A percentile compares a stretch with the other conserved stretches of the same genome.
Conservation (phyloP, 30 jellyfish, hydroid and myxozoan species). For the Turritopsis rubra region DNA sequence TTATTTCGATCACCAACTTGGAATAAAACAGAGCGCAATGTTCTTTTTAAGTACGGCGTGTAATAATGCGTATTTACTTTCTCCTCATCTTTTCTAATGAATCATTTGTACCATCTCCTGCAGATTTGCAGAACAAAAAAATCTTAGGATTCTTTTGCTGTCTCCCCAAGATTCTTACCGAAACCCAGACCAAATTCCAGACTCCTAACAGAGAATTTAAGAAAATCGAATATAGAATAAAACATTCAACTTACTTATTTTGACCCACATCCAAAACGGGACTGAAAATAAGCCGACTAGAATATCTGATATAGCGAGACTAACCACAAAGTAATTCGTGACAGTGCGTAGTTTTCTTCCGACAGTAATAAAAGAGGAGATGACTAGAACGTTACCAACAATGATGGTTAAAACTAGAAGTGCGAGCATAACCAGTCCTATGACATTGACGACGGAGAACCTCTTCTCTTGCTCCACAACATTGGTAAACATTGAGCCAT, state of each 20-base stretch:
- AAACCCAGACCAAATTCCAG: no score
- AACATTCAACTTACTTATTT: constrained; percentile 10
- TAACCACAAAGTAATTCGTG: constrained; percentile 17
- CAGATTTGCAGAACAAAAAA: no score
- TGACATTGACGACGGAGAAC: background rate
- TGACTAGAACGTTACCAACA: constrained; percentile 11
- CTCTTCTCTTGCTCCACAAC: background rate
- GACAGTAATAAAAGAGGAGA: constrained; percentile 1
- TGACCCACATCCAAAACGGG: constrained; percentile 25
- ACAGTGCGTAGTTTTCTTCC: constrained; percentile 17
- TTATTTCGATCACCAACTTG: no score
- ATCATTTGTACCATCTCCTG: no score
- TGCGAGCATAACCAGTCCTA: constrained; percentile 4
- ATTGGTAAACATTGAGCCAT: background rate
- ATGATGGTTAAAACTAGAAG: constrained; percentile 6
- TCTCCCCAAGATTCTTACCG: no score
- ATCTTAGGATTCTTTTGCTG: no score
- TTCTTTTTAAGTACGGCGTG: no score
- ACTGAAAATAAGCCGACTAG: constrained; percentile 19
- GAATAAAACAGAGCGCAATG: no score
- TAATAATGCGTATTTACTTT: no score
- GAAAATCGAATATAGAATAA: no score
- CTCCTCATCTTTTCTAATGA: no score
- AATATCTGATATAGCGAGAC: constrained; percentile 17
- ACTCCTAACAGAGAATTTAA: no score